Base-by-base conservation (phyloP, 2,888 invertebrate species). In the Tetrapedia diversipes region DNA sequence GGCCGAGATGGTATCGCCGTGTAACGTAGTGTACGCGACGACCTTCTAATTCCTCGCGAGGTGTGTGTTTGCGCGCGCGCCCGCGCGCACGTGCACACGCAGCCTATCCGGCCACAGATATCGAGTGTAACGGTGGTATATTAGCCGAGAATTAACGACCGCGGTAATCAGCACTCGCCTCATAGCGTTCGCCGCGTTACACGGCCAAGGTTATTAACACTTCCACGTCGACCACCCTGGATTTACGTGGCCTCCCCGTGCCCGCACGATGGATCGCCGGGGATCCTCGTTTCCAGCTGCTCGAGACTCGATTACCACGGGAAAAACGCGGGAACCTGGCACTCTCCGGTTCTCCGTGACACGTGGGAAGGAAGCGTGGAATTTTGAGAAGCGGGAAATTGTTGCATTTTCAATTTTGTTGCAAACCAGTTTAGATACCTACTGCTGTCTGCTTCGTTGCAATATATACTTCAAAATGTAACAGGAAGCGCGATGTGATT, bases 141-240 rank as follows among this genome's bases (percentile, higher is more conserved):
- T 86, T 83, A 85, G 77, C 77, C 69, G 81, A 63, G 77, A 85
- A 86, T 81, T 84, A 83, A 83, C 84, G 85, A 85, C 79, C 80
- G 81, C 81, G 80, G 84, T 85, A 86, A 85, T 86, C 85, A 82
- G 84, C 79, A 78, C 83, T 83, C 85, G 82, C 70, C 82, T 85
- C 83, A 81, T 84, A 83, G 77, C 83, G 73, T 77, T 81, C 79
- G 84, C 78, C 76, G 78, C 75, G 80, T 85, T 84, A 81, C 82
- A 85, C 81, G 82, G 86, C 79, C 85, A 82, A 83, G 83, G 83
- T 82, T 82, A 82, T 82, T 82, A 82, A 82, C 82, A 83, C 83
- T 65, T 77, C 47, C 47, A 67, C 72, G 78, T 69, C 79, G 77
- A 69, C 85, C 82, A 77, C 69, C 78, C 80, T 80, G 79, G 68